Evolutionary conservation across 2,797 vertebrate species (phyloP).

Genomic region (Odontamblyopus lacepedii): DNA sequence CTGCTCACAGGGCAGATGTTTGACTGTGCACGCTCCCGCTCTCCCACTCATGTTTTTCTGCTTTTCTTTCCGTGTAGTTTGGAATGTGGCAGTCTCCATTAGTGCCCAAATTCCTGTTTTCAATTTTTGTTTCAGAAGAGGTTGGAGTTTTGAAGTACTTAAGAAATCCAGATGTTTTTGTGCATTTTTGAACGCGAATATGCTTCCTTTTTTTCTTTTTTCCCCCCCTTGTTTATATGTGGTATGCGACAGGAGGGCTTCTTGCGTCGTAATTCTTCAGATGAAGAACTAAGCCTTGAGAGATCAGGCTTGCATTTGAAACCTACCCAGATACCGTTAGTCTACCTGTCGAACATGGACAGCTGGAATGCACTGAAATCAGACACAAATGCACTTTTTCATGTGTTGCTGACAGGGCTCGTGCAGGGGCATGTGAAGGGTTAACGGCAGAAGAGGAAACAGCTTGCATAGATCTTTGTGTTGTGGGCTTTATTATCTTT

Average conservation of each 20-base stretch:
- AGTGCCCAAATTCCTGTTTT: conserved; percentile 51
- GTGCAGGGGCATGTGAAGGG: conserved; percentile 29
- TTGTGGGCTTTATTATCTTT: conserved; percentile 7
- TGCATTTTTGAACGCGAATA: conserved; percentile 18
- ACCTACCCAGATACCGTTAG: conserved; percentile 23
- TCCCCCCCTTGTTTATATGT: conserved; percentile 56
- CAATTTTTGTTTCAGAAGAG: conserved; percentile 18
- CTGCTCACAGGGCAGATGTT: conserved; percentile 55
- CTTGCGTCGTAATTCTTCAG: conserved; percentile 53
- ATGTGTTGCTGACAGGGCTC: conserved; percentile 50
- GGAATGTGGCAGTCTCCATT: conserved; percentile 42
- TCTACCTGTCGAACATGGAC: conserved; percentile 58
- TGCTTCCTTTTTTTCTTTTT: conserved; percentile 11
- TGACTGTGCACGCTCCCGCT: conserved; percentile 42
- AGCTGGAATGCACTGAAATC: conserved; percentile 56
- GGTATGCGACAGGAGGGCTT: conserved; percentile 61
- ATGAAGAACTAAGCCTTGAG: conserved; percentile 41
- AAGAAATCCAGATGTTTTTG: conserved; percentile 36
- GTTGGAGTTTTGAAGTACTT: conserved; percentile 27
- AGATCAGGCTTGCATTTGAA: conserved; percentile 34
- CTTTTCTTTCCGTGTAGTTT: conserved; percentile 42
- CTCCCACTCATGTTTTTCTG: conserved; percentile 30
- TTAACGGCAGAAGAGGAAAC: conserved; percentile 13
- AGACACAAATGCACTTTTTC: conserved; percentile 53
- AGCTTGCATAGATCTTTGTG: conserved; percentile 18